Base-by-base conservation (phyloP, 2,113 vertebrate species). In the Boleophthalmus pectinirostris region DNA sequence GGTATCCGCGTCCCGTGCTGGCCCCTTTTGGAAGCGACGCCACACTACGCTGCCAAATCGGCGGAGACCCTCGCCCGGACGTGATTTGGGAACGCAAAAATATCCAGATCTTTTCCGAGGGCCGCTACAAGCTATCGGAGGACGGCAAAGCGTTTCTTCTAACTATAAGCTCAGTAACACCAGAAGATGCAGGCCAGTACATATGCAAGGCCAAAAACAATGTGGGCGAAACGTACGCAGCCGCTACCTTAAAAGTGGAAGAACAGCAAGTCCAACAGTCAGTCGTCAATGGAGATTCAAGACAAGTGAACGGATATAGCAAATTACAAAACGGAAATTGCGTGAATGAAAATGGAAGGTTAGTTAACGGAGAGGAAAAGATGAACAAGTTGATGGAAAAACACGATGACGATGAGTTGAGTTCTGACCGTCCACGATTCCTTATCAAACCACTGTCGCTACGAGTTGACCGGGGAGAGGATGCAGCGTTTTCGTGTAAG, bases 11-110 rank as follows among this genome's bases (percentile, higher is more conserved):
- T 9, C 94, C 97, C 0, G 93, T 96, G 80, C 74, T 91, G 0
- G 96, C 94, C 54, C 90, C 85, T 75, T 90, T 89, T 0, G 97
- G 96, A 35, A 72, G 92, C 0, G 90, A 96, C 0, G 96, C 94
- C 0, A 85, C 94, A 7, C 92, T 99, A 70, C 93, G 89, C 77
- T 98, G 96, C 85, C 95, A 95, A 66, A 96, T 99, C 0, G 89
- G 85, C 0, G 97, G 97, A 0, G 94, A 97, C 77, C 97, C 97
- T 5, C 93, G 71, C 3, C 97, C 97, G 0, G 93, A 79, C 5
- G 93, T 99, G 21, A 80, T 94, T 57, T 99, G 97, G 97, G 97
- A 99, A 88, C 93, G 95, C 49, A 96, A 96, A 74, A 96, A 95
- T 38, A 77, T 87, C 33, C 87, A 54, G 6, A 90, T 98, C 0